Evolutionary conservation across 2,797 vertebrate genomes (phyloP).

Genomic region (Lutra lutra): DNA sequence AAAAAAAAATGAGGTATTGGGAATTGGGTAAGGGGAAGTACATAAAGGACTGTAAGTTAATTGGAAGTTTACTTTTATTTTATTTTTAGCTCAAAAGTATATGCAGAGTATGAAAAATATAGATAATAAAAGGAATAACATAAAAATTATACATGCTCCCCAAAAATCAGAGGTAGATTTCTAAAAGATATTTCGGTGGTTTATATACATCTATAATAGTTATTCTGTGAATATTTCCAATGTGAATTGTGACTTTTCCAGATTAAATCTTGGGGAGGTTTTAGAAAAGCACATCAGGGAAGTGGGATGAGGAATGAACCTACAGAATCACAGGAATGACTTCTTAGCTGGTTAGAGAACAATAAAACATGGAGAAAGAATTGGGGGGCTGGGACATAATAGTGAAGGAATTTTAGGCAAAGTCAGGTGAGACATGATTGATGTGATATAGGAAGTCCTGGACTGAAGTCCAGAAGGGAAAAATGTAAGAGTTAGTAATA

Average conservation of each 20-base stretch:
- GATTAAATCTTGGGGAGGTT: neutral
- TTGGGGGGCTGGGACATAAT: neutral
- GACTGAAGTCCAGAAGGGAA: neutral
- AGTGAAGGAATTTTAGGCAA: neutral
- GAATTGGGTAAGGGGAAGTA: neutral
- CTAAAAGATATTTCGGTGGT: neutral
- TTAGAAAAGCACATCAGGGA: neutral
- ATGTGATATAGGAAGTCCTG: neutral
- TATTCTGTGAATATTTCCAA: slow-evolving; percentile 20
- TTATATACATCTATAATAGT: neutral
- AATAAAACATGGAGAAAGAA: neutral
- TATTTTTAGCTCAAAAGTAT: neutral
- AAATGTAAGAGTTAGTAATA: neutral
- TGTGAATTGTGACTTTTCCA: neutral
- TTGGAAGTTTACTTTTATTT: neutral
- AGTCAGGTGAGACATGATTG: neutral
- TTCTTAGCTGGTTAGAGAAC: neutral
- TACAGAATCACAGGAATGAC: neutral
- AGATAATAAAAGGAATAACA: neutral
- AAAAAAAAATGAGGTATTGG: neutral
- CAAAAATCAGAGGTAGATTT: neutral
- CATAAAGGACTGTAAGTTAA: neutral
- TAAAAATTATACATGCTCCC: neutral
- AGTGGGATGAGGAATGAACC: neutral
- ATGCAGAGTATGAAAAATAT: neutral